phyloP scores from a whole-genome alignment of 1,140 invertebrate species.

The Drosophila quadrilineata region DNA sequence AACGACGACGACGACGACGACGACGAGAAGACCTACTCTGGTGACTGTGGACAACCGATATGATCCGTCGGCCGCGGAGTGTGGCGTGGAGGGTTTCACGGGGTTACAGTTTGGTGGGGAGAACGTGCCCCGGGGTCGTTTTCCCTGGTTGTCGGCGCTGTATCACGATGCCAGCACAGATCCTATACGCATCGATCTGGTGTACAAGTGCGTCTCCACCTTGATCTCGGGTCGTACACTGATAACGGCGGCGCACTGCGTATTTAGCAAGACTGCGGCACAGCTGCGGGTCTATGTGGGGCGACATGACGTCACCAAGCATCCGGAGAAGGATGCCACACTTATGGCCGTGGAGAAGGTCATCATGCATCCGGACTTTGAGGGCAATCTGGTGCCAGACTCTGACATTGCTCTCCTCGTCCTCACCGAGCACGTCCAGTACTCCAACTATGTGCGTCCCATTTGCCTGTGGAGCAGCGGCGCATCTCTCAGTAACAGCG shows the following conservation, averaged over 20 bases:
- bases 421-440: constrained; percentile 40
- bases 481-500: constrained; percentile 20
- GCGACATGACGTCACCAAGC: constrained; percentile 50
- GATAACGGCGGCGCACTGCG: constrained; percentile 67
- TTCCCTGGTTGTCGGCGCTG: constrained; percentile 87
- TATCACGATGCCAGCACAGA: constrained; percentile 70
- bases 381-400: constrained; percentile 47
- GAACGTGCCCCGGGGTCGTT: constrained; percentile 83
- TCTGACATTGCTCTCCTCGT: constrained; percentile 64
- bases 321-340: constrained; percentile 41
- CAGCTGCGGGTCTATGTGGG: constrained; percentile 57
- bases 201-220: constrained; percentile 54
- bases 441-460: constrained; percentile 51
- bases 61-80: constrained; percentile 8
- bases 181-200: constrained; percentile 21
- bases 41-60: background rate
- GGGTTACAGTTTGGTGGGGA: constrained; percentile 82
- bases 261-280: constrained; percentile 25
- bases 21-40: background rate
- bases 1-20: background rate
- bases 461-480: constrained; percentile 65
- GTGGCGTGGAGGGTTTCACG: constrained; percentile 47
- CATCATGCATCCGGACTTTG: constrained; percentile 59
- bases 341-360: constrained; percentile 37
- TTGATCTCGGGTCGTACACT: constrained; percentile 54